A percentile compares a stretch with the other conserved stretches of the same genome.
Evolutionary conservation across 1,140 invertebrate species (phyloP).

Genomic region (Drosophila serrata): DNA sequence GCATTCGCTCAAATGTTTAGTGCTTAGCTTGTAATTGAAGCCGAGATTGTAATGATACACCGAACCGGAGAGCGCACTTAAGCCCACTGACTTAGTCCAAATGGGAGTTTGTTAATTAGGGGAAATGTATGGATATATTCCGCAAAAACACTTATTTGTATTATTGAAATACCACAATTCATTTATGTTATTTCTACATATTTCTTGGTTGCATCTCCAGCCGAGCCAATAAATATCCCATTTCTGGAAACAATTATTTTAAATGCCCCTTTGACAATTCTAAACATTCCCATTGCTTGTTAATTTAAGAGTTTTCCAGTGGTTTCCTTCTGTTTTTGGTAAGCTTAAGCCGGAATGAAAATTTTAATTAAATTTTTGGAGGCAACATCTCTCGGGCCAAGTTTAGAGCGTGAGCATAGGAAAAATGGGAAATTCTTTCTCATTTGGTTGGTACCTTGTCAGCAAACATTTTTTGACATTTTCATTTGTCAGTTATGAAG

Average conservation of each 20-base stretch:
- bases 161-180: neutral
- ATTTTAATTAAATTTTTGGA: constrained; percentile 72
- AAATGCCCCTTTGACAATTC: neutral
- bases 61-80: constrained; percentile 31
- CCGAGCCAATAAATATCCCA: neutral
- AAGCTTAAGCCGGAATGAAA: constrained; percentile 21
- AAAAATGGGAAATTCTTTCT: constrained; percentile 61
- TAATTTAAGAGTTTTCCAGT: constrained; percentile 36
- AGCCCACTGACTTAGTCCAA: constrained; percentile 14
- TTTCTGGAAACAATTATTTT: neutral
- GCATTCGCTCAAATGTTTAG: constrained; percentile 54
- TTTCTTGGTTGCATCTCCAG: too few relatives aligned
- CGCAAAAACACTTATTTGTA: neutral
- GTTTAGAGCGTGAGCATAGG: constrained; percentile 5
- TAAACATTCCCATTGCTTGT: constrained; percentile 8
- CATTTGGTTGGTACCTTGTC: constrained; percentile 61
- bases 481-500: constrained; percentile 83
- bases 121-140: constrained; percentile 4
- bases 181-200: neutral
- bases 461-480: constrained; percentile 76
- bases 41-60: constrained; percentile 49
- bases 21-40: constrained; percentile 66
- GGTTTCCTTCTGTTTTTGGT: neutral
- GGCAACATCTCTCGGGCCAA: constrained; percentile 16
- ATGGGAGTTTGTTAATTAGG: constrained; percentile 32